Evolutionary conservation across 1,140 invertebrate species (phyloP), one percentile per base, ranked within the genome.

Genomic region (Lepidurus apus): DNA sequence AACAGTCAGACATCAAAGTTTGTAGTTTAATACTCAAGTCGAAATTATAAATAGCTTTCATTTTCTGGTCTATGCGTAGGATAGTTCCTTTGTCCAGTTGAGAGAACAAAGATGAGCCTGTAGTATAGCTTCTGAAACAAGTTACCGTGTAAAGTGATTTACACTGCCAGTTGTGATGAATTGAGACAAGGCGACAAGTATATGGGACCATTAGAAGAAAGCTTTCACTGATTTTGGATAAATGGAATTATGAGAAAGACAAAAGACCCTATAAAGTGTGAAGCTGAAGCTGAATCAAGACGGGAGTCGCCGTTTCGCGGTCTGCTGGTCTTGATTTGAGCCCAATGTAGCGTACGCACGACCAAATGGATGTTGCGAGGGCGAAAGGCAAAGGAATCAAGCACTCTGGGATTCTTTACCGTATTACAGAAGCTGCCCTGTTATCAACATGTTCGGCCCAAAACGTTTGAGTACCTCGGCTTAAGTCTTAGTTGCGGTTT

Each of bases 251-350:
- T 65, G 53, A 65, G 13, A 13, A 65, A 65, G 53, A 65, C 53
- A 65, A 65, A 65, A 65, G 53, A 65, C 17, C 53, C 53, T 65
- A 65, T 65, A n/a, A 65, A 65, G 53, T 65, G 53, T 65, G 53
- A 65, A 65, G 53, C 47, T 65, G 47, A 13, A 65, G 47, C 17
- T 21, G 53, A 65, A 65, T 65, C 53, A 65, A 13, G 53, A 65
- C 53, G 53, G 53, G 53, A 65, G 53, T 65, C 53, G 53, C 53
- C 53, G 53, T 65, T 65, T 65, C 53, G 53, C 53, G 53, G 53
- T 65, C 53, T 65, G 53, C 53, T 65, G 53, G 53, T 21, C 53
- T 65, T 65, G 53, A 65, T 65, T 65, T 65, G 8, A 65, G 21
- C 53, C 53, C 53, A 65, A 65, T 65, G 53, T 65, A 65, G 53